Conservation (phyloP, 2,797 vertebrate species). For the Schizothorax lantsangensis region DNA sequence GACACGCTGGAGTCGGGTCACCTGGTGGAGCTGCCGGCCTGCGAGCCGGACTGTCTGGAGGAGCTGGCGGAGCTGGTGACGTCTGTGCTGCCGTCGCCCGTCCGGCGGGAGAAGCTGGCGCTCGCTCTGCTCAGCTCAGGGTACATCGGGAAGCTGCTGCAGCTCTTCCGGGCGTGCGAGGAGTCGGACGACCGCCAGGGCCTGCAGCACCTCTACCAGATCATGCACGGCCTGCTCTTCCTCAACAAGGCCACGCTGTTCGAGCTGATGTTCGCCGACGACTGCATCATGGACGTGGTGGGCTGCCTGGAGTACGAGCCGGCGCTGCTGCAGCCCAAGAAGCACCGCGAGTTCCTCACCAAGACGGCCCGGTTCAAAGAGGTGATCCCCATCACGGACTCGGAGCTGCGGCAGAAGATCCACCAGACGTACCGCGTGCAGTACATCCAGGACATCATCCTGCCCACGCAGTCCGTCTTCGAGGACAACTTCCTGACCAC, state of each 20-base stretch:
- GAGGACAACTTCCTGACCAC: conserved; percentile 99
- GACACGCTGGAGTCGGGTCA: conserved; percentile 97
- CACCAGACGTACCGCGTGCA: conserved; percentile 99
- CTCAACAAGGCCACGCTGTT: conserved; percentile 98
- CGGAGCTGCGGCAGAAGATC: conserved; percentile 98
- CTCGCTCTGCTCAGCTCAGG: conserved; percentile 95
- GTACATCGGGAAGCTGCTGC: conserved; percentile 97
- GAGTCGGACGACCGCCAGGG: conserved; percentile 95
- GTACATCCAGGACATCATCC: conserved; percentile 99
- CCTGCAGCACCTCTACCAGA: conserved; percentile 97
- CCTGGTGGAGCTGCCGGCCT: conserved; percentile 93
- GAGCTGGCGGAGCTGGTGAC: conserved; percentile 98
- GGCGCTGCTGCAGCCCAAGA: conserved; percentile 93
- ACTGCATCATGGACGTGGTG: conserved; percentile 99
- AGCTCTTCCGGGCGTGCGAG: conserved; percentile 96
- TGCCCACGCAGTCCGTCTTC: conserved; percentile 97
- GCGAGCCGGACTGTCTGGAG: conserved; percentile 93
- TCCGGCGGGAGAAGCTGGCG: conserved; percentile 96
- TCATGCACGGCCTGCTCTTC: conserved; percentile 96
- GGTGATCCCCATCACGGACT: conserved; percentile 99
- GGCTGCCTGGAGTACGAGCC: conserved; percentile 99
- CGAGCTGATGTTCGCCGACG: conserved; percentile 99
- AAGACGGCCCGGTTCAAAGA: conserved; percentile 99
- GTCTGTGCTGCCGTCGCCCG: conserved; percentile 96
- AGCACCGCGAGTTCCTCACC: conserved; percentile 97